Conservation (phyloP, 2,113 vertebrate genomes). For the Anolis carolinensis region DNA sequence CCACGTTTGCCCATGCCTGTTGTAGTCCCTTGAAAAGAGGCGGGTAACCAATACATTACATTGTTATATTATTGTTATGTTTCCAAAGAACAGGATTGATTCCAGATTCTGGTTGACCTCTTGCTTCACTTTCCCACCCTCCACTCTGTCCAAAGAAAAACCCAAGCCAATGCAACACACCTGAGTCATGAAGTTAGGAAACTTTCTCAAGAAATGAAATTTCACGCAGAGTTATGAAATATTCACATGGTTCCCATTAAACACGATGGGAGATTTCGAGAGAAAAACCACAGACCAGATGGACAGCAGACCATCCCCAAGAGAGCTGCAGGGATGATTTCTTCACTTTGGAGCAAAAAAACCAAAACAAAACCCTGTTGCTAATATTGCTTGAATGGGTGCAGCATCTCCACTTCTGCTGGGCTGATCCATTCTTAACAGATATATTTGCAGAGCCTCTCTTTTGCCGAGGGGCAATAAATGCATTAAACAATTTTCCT, state of each 20-base stretch:
- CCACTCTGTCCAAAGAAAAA: not conserved
- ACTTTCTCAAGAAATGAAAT: not conserved
- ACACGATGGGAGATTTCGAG: not conserved
- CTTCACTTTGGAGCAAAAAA: not conserved
- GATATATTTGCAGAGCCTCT: not conserved
- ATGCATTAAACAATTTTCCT: not conserved
- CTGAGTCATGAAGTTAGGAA: not conserved
- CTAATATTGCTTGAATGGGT: too few relatives aligned
- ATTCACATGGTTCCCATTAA: not conserved
- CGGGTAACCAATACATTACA: too few relatives aligned
- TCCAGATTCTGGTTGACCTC: not conserved
- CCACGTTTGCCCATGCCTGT: too few relatives aligned
- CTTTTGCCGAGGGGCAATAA: not conserved
- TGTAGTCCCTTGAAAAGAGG: too few relatives aligned
- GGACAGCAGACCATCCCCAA: too few relatives aligned
- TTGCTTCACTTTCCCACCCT: not conserved
- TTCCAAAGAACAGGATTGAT: not conserved
- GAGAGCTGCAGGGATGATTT: not conserved
- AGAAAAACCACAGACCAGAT: too few relatives aligned
- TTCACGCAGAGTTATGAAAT: not conserved
- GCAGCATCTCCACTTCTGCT: too few relatives aligned
- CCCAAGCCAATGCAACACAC: not conserved
- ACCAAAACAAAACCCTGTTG: too few relatives aligned
- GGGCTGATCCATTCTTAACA: not conserved
- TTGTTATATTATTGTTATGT: too few relatives aligned